Percentiles rank a stretch among this genome's conserved stretches.
These are phyloP conservation scores for Oreochromis spilurus DNA, from an alignment of 2,113 vertebrate genomes.

Conservation along the genomic window DNA sequence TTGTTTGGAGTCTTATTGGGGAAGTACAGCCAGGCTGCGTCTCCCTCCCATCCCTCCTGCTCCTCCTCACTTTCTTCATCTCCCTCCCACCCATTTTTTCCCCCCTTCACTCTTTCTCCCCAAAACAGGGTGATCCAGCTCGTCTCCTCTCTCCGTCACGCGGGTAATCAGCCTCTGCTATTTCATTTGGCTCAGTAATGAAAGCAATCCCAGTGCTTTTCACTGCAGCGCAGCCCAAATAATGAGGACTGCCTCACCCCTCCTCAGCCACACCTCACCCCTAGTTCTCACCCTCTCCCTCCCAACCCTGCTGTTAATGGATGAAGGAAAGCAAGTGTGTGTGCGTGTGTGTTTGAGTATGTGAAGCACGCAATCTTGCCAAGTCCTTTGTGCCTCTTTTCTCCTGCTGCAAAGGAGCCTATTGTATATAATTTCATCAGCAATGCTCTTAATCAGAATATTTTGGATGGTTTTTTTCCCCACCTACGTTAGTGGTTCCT, in stretches of 20 bases:
- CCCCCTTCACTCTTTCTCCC: conserved; percentile 12
- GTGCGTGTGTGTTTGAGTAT: conserved; percentile 26
- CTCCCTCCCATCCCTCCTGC: background rate
- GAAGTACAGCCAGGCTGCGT: conserved; percentile 21
- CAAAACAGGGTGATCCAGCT: conserved; percentile 50
- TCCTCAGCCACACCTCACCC: conserved; percentile 38
- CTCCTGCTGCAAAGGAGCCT: conserved; percentile 1
- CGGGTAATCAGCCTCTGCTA: conserved; percentile 72
- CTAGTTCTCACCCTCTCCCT: conserved; percentile 38
- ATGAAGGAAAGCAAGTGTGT: conserved; percentile 52
- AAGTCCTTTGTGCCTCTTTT: conserved; percentile 45
- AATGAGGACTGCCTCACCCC: conserved; percentile 64
- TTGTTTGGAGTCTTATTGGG: conserved; percentile 40
- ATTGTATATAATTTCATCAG: conserved; percentile 12
- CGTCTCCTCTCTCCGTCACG: conserved; percentile 61
- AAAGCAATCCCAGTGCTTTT: conserved; percentile 75
- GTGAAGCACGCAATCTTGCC: conserved; percentile 41
- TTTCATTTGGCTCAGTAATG: conserved; percentile 76
- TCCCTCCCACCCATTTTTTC: background rate
- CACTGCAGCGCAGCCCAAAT: conserved; percentile 66
- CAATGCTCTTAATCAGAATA: background rate
- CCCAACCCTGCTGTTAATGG: conserved; percentile 57
- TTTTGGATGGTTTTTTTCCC: background rate
- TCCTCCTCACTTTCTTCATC: background rate
- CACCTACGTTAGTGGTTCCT: background rate